phyloP scores from a whole-genome alignment of 1,140 invertebrate genomes.

The Zaprionus davidi region DNA sequence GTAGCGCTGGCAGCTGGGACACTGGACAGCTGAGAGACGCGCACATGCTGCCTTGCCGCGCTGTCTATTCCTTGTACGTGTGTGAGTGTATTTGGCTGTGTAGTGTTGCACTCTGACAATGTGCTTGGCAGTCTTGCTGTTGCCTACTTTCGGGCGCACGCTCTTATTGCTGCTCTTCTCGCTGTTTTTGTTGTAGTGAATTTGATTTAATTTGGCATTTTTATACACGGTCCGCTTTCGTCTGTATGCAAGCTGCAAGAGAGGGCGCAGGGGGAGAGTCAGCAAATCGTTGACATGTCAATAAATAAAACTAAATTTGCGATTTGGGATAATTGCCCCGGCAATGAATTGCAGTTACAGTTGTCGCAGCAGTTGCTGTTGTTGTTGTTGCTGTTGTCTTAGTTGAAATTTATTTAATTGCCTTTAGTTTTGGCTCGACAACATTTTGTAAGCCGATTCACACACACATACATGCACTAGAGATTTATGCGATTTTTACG shows the following conservation, averaged over 20 bases:
- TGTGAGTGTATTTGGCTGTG: not conserved
- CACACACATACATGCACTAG: slow-evolving; percentile 9
- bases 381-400: slow-evolving; percentile 27
- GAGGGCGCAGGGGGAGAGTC: not conserved
- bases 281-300: slow-evolving; percentile 68
- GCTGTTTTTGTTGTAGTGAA: not conserved
- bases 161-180: slow-evolving; percentile 18
- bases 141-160: slow-evolving; percentile 34
- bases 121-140: slow-evolving; percentile 32
- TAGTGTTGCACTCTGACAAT: not conserved
- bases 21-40: slow-evolving; percentile 51
- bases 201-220: slow-evolving; percentile 55
- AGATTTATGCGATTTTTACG: slow-evolving; percentile 69
- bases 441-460: slow-evolving; percentile 65
- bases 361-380: slow-evolving; percentile 17
- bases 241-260: slow-evolving; percentile 27
- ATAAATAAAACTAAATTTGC: slow-evolving; percentile 63
- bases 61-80: slow-evolving; percentile 18
- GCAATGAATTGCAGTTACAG: slow-evolving; percentile 15
- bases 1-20: slow-evolving; percentile 14
- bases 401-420: slow-evolving; percentile 75
- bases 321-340: slow-evolving; percentile 56
- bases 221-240: slow-evolving; percentile 38
- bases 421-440: slow-evolving; percentile 67
- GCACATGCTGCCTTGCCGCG: slow-evolving; percentile 56